Conservation (phyloP, 2,888 invertebrate genomes). For the Drosophila bunnanda region DNA sequence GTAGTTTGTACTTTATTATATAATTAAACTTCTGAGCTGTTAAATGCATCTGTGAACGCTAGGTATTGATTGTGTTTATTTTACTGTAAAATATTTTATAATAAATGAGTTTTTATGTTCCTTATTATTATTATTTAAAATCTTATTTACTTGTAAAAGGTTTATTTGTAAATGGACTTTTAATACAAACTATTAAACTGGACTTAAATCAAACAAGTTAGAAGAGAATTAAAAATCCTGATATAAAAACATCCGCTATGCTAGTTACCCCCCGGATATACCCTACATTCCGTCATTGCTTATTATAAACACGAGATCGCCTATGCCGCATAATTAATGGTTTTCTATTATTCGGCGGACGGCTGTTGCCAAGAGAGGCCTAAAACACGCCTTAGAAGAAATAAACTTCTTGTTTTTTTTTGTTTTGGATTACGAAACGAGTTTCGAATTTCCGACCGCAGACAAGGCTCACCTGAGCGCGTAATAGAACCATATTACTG, state of each 20-base stretch:
- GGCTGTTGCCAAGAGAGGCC: constrained; percentile 64
- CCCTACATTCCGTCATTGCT: constrained; percentile 8
- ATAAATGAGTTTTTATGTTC: too few relatives aligned
- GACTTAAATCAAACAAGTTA: neutral
- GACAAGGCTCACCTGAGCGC: constrained; percentile 47
- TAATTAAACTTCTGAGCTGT: neutral
- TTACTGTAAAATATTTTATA: neutral
- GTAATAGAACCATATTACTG: constrained; percentile 58
- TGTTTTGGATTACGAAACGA: constrained; percentile 55
- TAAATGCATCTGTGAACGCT: neutral
- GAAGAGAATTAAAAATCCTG: neutral
- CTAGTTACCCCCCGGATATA: neutral
- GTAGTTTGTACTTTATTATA: neutral
- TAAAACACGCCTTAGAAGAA: constrained; percentile 30
- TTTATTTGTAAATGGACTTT: too few relatives aligned
- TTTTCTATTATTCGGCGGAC: constrained; percentile 43
- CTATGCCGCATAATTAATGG: constrained; percentile 30
- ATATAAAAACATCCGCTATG: too few relatives aligned
- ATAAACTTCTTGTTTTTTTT: constrained; percentile 49
- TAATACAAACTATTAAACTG: too few relatives aligned
- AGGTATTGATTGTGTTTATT: neutral
- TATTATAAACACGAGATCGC: constrained; percentile 2
- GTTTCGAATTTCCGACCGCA: constrained; percentile 61
- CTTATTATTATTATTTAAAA: too few relatives aligned
- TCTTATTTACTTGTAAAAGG: too few relatives aligned